Percentiles rank a stretch among this genome's conserved stretches.
Conservation (phyloP, 2,888 invertebrate genomes). For the Thereva unica region DNA sequence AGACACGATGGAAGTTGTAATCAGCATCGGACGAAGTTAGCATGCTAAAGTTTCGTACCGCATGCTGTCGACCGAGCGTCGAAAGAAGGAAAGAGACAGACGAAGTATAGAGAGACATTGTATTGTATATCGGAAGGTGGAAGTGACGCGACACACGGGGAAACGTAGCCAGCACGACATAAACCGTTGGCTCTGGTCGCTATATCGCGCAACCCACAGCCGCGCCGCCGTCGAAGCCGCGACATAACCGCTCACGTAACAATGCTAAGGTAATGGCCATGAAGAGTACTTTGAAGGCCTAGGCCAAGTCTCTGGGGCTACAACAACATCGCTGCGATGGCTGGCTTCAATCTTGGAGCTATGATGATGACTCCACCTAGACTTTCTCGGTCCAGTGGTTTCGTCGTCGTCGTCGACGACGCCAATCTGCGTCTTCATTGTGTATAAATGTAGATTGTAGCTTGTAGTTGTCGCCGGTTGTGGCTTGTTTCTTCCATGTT, state of each 20-base stretch:
- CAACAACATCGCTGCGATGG: neutral
- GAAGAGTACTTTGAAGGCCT: constrained; percentile 41
- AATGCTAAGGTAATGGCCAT: constrained; percentile 41
- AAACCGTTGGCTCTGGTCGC: constrained; percentile 39
- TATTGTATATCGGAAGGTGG: neutral
- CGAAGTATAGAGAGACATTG: too few species aligned
- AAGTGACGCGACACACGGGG: constrained; percentile 13
- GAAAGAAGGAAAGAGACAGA: too few species aligned
- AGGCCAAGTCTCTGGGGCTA: constrained; percentile 36
- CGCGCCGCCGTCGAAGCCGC: constrained; percentile 7
- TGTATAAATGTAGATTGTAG: neutral
- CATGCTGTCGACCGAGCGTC: too few species aligned
- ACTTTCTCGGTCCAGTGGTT: constrained; percentile 21
- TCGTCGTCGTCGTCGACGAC: constrained; percentile 1
- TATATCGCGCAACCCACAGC: neutral
- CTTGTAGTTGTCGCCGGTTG: constrained; percentile 26
- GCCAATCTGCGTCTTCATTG: too few species aligned
- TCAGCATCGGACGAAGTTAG: too few species aligned
- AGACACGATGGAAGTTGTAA: too few species aligned
- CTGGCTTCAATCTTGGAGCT: constrained; percentile 8
- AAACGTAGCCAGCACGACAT: constrained; percentile 39
- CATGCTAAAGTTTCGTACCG: too few species aligned
- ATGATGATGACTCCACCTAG: neutral
- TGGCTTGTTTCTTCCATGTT: constrained; percentile 10
- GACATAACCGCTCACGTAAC: constrained; percentile 36